Conservation (phyloP, 2,797 vertebrate species). For the Anabacerthia variegaticeps region DNA sequence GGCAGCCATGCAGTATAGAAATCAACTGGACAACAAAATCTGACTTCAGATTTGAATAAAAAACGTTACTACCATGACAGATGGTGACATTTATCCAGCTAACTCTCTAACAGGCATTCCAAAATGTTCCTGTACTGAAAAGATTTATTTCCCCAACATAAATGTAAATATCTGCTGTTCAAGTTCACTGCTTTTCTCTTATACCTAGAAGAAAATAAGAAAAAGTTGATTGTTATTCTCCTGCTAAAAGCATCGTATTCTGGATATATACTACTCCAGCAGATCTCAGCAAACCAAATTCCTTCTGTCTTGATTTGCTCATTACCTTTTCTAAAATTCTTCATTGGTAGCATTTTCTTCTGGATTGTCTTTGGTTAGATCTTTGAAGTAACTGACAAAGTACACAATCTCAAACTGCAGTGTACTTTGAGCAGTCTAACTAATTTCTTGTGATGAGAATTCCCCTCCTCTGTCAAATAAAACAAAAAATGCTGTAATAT, state of each 20-base stretch:
- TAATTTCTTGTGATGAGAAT: background rate
- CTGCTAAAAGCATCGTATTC: background rate
- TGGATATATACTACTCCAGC: background rate
- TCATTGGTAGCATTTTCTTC: background rate
- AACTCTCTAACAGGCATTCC: background rate
- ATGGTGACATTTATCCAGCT: accelerated
- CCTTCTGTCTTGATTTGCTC: background rate
- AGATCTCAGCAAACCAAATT: background rate
- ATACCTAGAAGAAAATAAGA: background rate
- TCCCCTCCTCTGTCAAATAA: background rate
- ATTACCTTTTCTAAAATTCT: background rate
- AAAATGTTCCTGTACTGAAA: background rate
- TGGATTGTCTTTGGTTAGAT: background rate
- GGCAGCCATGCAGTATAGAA: background rate
- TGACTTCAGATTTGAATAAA: background rate
- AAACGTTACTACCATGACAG: background rate
- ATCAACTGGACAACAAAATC: background rate
- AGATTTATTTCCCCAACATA: background rate
- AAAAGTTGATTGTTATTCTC: background rate
- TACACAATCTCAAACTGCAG: background rate
- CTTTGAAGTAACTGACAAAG: background rate
- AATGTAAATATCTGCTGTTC: background rate
- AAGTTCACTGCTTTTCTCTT: background rate
- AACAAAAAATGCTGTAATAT: accelerated
- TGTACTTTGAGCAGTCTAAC: background rate